These are phyloP conservation scores for Anguilla rostrata DNA, from an alignment of 2,113 vertebrate genomes.

Conservation along the genomic window DNA sequence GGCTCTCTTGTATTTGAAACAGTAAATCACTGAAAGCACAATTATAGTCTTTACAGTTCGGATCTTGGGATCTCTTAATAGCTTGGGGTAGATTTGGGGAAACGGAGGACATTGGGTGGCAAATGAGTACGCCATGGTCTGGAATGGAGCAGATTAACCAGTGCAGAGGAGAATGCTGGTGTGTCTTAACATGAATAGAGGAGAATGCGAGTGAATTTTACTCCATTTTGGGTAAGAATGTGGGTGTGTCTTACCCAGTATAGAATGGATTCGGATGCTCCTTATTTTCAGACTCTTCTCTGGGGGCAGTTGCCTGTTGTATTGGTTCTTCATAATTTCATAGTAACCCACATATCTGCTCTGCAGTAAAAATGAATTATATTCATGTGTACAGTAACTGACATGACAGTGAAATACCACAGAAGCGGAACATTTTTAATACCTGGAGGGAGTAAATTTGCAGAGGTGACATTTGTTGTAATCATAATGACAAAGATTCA, in stretches of 20 bases:
- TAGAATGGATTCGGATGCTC: slow-evolving; percentile 81
- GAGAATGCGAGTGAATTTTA: not conserved
- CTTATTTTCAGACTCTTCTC: slow-evolving; percentile 74
- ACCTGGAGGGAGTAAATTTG: not conserved
- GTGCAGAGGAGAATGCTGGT: not conserved
- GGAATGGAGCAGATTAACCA: not conserved
- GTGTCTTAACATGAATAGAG: not conserved
- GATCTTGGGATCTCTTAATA: not conserved
- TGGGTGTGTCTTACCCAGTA: slow-evolving; percentile 72
- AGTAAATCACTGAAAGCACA: not conserved
- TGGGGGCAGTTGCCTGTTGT: slow-evolving; percentile 79
- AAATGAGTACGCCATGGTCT: not conserved
- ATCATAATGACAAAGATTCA: not conserved
- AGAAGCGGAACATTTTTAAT: not conserved
- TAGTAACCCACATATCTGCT: slow-evolving; percentile 93
- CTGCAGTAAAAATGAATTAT: slow-evolving; percentile 57
- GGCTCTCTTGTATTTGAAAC: not conserved
- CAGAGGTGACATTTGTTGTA: not conserved
- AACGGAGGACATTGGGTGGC: too few species aligned
- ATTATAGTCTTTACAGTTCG: not conserved
- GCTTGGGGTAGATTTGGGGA: not conserved
- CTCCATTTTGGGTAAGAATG: not conserved
- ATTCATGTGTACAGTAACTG: not conserved
- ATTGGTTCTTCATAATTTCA: slow-evolving; percentile 81
- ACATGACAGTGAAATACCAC: not conserved